Conservation (phyloP, 2,888 invertebrate species). For the Cephus pulcher region DNA sequence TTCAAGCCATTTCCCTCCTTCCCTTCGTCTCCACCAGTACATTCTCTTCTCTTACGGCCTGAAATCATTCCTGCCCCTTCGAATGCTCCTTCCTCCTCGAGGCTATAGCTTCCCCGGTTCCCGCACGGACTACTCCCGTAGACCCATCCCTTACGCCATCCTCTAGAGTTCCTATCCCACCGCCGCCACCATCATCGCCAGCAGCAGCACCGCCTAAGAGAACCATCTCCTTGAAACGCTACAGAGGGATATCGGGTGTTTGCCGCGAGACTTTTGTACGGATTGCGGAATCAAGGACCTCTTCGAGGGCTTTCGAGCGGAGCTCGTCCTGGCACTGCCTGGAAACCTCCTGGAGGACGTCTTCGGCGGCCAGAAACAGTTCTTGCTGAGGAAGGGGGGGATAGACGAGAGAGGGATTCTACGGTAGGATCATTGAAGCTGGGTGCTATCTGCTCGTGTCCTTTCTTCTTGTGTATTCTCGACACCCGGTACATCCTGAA, state of each 20-base stretch:
- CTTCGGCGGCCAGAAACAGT: neutral
- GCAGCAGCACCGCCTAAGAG: constrained; percentile 11
- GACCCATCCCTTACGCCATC: constrained; percentile 12
- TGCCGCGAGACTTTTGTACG: constrained; percentile 49
- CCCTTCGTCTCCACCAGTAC: neutral
- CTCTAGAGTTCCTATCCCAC: constrained; percentile 30
- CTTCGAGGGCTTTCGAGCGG: constrained; percentile 30
- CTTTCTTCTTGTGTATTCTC: neutral
- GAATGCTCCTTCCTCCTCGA: constrained; percentile 12
- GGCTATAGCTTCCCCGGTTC: constrained; percentile 25
- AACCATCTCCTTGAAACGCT: constrained; percentile 44
- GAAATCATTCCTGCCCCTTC: constrained; percentile 22
- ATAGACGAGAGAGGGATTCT: neutral
- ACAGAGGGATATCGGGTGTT: constrained; percentile 39
- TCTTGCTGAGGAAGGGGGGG: neutral
- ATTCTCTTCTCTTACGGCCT: constrained; percentile 21
- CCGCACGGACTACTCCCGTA: constrained; percentile 16
- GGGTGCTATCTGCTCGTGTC: neutral
- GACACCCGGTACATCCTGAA: neutral
- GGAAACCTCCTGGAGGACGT: neutral
- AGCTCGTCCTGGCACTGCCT: constrained; percentile 5
- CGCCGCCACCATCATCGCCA: constrained; percentile 35
- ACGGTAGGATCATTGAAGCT: neutral
- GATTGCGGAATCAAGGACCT: constrained; percentile 60
- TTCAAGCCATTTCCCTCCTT: constrained; percentile 20